A percentile compares a stretch with the other conserved stretches of the same genome.
Evolutionary conservation across 1,140 invertebrate species (phyloP).

Genomic region (Drosophila murphyi): DNA sequence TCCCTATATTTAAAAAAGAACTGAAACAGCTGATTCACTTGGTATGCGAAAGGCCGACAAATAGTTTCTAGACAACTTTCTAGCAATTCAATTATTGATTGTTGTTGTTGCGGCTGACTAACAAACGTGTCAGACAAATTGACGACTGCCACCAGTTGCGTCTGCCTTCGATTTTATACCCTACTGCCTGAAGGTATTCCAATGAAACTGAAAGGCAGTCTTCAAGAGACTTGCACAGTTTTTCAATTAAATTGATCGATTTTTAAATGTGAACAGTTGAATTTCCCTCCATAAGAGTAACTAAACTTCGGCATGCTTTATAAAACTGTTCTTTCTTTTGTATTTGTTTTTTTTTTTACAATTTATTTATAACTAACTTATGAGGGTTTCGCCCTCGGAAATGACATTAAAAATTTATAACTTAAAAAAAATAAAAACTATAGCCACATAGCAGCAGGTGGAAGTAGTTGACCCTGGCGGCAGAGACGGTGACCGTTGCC

Average conservation of each 20-base stretch:
- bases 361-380: slow-evolving; percentile 55
- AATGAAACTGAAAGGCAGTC: not conserved
- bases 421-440: slow-evolving; percentile 12
- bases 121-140: slow-evolving; percentile 52
- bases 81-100: slow-evolving; percentile 73
- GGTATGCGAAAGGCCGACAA: slow-evolving; percentile 23
- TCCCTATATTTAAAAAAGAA: not conserved
- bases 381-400: slow-evolving; percentile 28
- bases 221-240: too few relatives aligned
- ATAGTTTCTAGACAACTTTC: slow-evolving; percentile 28
- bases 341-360: slow-evolving; percentile 22
- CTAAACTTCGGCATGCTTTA: not conserved
- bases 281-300: not conserved
- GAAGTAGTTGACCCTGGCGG: slow-evolving; percentile 61
- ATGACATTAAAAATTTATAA: slow-evolving; percentile 39
- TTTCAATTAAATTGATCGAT: too few relatives aligned
- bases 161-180: slow-evolving; percentile 1
- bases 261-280: too few relatives aligned
- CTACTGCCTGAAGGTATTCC: not conserved
- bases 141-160: slow-evolving; percentile 71
- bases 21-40: slow-evolving; percentile 59
- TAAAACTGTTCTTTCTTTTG: not conserved
- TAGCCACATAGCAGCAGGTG: slow-evolving; percentile 33
- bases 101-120: slow-evolving; percentile 11
- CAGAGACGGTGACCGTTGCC: not conserved